These are phyloP conservation scores for Drosophila auraria DNA, from an alignment of 1,140 invertebrate genomes.

Conservation along the genomic window DNA sequence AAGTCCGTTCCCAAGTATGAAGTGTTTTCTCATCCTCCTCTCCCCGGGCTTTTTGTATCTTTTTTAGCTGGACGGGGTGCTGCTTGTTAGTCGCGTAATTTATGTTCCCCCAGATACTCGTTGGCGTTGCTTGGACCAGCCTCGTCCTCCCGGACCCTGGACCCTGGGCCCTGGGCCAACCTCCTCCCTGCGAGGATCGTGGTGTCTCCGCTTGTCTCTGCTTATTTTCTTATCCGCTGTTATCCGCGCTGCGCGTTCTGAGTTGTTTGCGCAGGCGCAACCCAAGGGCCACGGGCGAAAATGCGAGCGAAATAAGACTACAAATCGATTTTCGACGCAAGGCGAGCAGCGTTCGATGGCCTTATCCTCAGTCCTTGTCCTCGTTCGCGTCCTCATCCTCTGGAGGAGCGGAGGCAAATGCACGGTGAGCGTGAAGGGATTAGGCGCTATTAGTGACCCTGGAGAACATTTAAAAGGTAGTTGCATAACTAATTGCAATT, in stretches of 20 bases:
- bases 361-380: conserved; percentile 24
- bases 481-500: conserved; percentile 1
- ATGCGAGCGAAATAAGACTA: conserved; percentile 48
- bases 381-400: not conserved
- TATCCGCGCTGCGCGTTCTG: conserved; percentile 79
- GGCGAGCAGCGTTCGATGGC: conserved; percentile 55
- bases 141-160: conserved; percentile 18
- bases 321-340: conserved; percentile 85
- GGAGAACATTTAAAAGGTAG: conserved; percentile 30
- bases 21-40: conserved; percentile 40
- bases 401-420: conserved; percentile 39
- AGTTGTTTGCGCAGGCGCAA: conserved; percentile 84
- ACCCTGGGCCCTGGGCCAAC: conserved; percentile 5
- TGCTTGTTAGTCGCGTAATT: conserved; percentile 85
- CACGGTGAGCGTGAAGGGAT: conserved; percentile 81
- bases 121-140: conserved; percentile 75
- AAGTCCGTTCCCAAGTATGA: conserved; percentile 62
- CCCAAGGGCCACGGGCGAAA: conserved; percentile 54
- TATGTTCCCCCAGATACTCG: conserved; percentile 84
- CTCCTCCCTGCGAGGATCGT: conserved; percentile 19
- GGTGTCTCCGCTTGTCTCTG: conserved; percentile 65
- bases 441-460: conserved; percentile 72
- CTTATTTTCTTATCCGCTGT: conserved; percentile 81
- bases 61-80: conserved; percentile 77
- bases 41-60: conserved; percentile 53